Conservation (phyloP, 30 jellyfish, hydroid and myxozoan species). For the Chrysaora quinquecirrha region DNA sequence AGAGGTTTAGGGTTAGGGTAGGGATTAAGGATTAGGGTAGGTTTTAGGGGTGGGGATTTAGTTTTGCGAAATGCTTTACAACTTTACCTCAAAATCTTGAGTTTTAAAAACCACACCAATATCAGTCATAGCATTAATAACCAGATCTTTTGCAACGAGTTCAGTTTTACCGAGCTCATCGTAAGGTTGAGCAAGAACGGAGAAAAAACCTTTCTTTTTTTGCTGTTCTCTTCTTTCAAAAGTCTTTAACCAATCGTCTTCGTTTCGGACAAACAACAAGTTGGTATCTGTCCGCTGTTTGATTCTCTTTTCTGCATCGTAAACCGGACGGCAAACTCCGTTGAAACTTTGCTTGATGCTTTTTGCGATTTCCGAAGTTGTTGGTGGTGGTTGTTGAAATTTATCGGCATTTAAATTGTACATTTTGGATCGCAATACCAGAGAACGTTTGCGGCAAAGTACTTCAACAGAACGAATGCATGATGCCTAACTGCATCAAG, state of each 20-base stretch:
- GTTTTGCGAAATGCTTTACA: too few relatives aligned
- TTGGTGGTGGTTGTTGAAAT: slow-evolving; percentile 4
- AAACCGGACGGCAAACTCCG: slow-evolving; percentile 20
- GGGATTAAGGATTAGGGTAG: too few relatives aligned
- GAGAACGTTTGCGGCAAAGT: too few relatives aligned
- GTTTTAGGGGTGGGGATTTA: too few relatives aligned
- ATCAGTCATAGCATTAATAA: slow-evolving; percentile 62
- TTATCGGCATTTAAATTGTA: not conserved
- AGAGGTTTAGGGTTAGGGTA: too few relatives aligned
- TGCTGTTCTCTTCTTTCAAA: slow-evolving; percentile 60
- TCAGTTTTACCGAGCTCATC: slow-evolving; percentile 76
- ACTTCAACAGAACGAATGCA: too few relatives aligned
- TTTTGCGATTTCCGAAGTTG: slow-evolving; percentile 49
- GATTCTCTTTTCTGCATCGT: slow-evolving; percentile 15
- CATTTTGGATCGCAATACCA: not conserved
- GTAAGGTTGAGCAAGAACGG: slow-evolving; percentile 62
- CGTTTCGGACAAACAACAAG: slow-evolving; percentile 8
- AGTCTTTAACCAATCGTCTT: slow-evolving; percentile 68
- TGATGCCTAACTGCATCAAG: too few relatives aligned
- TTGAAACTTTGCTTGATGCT: slow-evolving; percentile 4
- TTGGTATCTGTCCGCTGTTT: slow-evolving; percentile 35
- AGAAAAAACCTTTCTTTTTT: slow-evolving; percentile 71
- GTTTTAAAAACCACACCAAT: slow-evolving; percentile 61
- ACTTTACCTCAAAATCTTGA: slow-evolving; percentile 27
- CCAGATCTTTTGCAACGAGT: slow-evolving; percentile 53